Conservation (phyloP, 2,888 invertebrate species). For the Cosmia pyralina region DNA sequence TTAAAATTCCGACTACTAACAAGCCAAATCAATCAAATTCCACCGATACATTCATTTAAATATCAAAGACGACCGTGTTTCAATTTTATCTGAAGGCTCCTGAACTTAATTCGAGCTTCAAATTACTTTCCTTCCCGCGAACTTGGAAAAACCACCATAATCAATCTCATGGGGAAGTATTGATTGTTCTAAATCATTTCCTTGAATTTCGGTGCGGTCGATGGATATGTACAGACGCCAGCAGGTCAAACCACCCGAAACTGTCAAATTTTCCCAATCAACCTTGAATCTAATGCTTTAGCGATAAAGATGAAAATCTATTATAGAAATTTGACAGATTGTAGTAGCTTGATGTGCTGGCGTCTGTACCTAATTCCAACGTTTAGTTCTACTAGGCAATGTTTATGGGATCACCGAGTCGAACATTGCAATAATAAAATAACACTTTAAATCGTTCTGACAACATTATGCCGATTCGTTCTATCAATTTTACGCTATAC, state of each 20-base stretch:
- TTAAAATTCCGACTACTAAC: constrained; percentile 60
- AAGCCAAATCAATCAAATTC: constrained; percentile 71
- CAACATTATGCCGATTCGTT: constrained; percentile 74
- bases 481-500: constrained; percentile 77
- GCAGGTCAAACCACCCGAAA: too few species aligned
- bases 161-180: background rate
- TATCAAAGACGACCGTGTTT: constrained; percentile 61
- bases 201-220: constrained; percentile 18
- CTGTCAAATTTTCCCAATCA: too few species aligned
- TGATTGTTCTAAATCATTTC: constrained; percentile 6
- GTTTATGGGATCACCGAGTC: constrained; percentile 34
- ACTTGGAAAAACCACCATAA: background rate
- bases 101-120: constrained; percentile 45
- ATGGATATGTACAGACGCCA: too few species aligned
- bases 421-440: constrained; percentile 54
- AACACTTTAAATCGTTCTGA: constrained; percentile 61
- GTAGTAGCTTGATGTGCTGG: too few species aligned
- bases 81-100: constrained; percentile 35
- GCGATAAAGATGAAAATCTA: too few species aligned
- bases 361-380: constrained; percentile 22
- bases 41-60: constrained; percentile 63
- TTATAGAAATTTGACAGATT: too few species aligned
- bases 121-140: background rate
- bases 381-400: constrained; percentile 25
- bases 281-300: too few species aligned